Percentiles rank a stretch among this genome's conserved stretches.
phyloP scores from a whole-genome alignment of 1,140 invertebrate species.

The Panagrolaimus sp. region DNA sequence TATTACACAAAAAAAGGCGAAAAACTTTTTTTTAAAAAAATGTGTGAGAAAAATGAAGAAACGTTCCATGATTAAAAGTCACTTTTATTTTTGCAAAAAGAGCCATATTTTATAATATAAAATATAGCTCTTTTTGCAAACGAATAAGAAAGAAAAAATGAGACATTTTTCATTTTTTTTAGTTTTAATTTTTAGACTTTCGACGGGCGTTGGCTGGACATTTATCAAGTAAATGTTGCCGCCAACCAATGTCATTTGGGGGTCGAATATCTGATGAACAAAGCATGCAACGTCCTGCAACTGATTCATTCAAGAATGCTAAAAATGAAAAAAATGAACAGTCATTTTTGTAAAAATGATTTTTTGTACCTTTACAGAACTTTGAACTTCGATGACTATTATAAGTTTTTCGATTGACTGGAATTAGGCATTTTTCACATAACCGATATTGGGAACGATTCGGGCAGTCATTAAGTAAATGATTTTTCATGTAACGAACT shows the following conservation, averaged over 20 bases:
- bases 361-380: background rate
- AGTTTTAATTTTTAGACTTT: background rate
- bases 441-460: background rate
- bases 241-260: slow-evolving; percentile 27
- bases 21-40: no score
- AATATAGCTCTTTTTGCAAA: no score
- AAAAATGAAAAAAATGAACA: background rate
- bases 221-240: slow-evolving; percentile 24
- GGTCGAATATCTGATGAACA: slow-evolving; percentile 20
- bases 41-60: no score
- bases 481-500: slow-evolving; percentile 12
- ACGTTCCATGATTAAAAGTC: no score
- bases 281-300: slow-evolving; percentile 20
- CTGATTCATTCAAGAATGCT: slow-evolving; percentile 17
- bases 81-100: no score
- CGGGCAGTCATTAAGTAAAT: slow-evolving; percentile 1
- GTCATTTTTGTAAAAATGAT: background rate
- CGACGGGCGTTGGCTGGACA: slow-evolving; percentile 20
- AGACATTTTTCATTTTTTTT: background rate
- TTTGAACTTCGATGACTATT: slow-evolving; percentile 1
- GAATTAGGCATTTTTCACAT: background rate
- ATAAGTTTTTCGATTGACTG: background rate
- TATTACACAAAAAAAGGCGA: no score
- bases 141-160: no score
- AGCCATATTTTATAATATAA: no score